Conservation (phyloP, 2,797 vertebrate species). For the Halcyon badia region DNA sequence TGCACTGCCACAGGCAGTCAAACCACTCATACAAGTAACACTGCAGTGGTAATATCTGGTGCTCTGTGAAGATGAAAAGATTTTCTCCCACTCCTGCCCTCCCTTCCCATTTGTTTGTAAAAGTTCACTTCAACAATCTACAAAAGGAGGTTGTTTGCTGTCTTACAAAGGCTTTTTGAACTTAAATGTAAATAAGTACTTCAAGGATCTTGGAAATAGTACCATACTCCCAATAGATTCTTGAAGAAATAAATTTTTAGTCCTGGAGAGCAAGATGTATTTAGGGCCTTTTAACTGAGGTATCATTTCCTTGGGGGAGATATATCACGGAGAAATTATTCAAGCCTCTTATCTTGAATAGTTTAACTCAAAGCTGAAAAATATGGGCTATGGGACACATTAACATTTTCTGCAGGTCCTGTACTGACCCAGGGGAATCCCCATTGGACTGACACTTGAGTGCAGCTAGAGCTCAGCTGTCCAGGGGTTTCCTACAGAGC, state of each 20-base stretch:
- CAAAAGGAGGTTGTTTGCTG: background rate
- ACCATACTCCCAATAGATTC: background rate
- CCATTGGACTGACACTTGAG: background rate
- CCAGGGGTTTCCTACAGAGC: background rate
- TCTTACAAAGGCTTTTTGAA: constrained; percentile 35
- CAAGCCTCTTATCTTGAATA: background rate
- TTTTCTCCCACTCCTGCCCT: background rate
- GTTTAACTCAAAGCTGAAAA: background rate
- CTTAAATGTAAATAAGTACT: constrained; percentile 29
- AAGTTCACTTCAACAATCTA: background rate
- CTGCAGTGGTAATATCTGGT: background rate
- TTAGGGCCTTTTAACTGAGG: constrained; percentile 23
- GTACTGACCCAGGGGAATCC: background rate
- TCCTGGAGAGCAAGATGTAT: background rate
- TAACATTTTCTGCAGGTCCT: background rate
- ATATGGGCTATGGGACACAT: background rate
- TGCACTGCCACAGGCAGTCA: background rate
- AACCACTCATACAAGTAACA: background rate
- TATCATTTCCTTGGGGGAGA: constrained; percentile 1
- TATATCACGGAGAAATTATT: background rate
- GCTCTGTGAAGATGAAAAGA: background rate
- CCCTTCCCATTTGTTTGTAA: background rate
- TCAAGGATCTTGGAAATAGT: constrained; percentile 33
- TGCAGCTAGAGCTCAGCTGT: background rate
- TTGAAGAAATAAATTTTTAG: constrained; percentile 13